Percentiles rank a stretch among this genome's conserved stretches.
Conservation (phyloP, 2,888 invertebrate genomes). For the Odontothrips loti region DNA sequence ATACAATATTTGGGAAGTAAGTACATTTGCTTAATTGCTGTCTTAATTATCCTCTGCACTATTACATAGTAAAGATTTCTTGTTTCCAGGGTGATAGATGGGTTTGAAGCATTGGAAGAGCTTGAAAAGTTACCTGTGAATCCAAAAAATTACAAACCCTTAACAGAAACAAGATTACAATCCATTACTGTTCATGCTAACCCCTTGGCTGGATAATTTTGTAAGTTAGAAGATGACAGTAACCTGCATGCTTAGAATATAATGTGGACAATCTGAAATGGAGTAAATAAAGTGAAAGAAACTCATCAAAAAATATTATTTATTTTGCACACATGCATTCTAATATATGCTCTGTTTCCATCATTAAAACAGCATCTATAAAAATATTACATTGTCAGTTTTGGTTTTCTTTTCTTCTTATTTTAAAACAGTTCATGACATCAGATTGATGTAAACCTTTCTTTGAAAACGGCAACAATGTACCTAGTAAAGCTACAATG, state of each 20-base stretch:
- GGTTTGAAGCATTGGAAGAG: conserved; percentile 91
- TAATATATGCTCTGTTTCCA: too few relatives aligned
- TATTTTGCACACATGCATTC: too few relatives aligned
- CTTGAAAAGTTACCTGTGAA: conserved; percentile 92
- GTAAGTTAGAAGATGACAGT: background rate
- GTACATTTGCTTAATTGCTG: conserved; percentile 39
- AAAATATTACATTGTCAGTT: background rate
- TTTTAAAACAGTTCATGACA: background rate
- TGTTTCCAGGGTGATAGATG: conserved; percentile 89
- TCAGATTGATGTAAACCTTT: too few relatives aligned
- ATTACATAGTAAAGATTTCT: conserved; percentile 29
- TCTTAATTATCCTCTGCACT: conserved; percentile 29
- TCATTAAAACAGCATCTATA: too few relatives aligned
- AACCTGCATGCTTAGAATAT: background rate
- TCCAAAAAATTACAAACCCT: conserved; percentile 85
- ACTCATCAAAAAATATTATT: too few relatives aligned
- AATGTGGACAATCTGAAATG: background rate
- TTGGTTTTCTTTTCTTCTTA: background rate
- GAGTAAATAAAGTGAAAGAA: background rate
- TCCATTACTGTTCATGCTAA: conserved; percentile 95
- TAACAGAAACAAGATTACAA: conserved; percentile 81
- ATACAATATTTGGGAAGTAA: conserved; percentile 94
- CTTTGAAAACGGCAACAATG: too few relatives aligned
- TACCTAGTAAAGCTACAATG: too few relatives aligned
- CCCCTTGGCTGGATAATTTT: conserved; percentile 74